Base-by-base conservation (phyloP, 2,797 vertebrate genomes). In the Acipenser oxyrinchus region DNA sequence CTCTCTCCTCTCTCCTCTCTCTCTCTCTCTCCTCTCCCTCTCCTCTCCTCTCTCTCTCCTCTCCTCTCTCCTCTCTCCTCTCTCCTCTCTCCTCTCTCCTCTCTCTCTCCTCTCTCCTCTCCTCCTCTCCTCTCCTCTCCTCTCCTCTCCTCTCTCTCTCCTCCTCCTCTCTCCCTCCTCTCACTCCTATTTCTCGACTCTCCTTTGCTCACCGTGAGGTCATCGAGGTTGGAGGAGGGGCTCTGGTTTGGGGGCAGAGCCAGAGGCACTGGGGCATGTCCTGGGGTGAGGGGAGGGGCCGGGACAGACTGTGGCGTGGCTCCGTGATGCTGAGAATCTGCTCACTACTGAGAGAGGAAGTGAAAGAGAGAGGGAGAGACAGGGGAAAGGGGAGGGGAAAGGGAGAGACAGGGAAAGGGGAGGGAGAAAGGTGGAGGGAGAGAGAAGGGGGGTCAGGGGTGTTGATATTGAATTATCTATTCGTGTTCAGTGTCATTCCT, bases 151-250 rank as follows among this genome's bases (percentile, higher is more conserved):
- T n/a, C n/a, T n/a, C 23, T 37, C 23, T 37, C 23, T 37, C 23
- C 23, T 18, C 15, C 15, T 18, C 15, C 15, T 1, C 15, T 18
- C 15, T n/a, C 1, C 15, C 15, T 18, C 1, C 10, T 48, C 8
- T 18, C 15, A 11, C 10, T 49, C 11, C 6, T 52, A 8, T 52
- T 23, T n/a, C 6, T 49, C 62, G 48, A 10, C 12, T 1, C 37
- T 13, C 48, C 48, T 11, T 7, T 2, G 74, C 86, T 83, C 82
- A 94, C 92, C 2, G 90, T 94, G 61, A 93, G 76, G 71, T 93
- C 92, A 11, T 90, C 87, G 10, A 93, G 82, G 72, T 91, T 93
- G 66, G 88, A 78, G 5, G n/a, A 93, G 85, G 15, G 86, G 77
- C 71, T 92, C 92, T 1, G 82, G 83, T 70, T 89, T 91, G 68